Conservation (phyloP, 2,113 vertebrate genomes). For the Oreotrochilus melanogaster region DNA sequence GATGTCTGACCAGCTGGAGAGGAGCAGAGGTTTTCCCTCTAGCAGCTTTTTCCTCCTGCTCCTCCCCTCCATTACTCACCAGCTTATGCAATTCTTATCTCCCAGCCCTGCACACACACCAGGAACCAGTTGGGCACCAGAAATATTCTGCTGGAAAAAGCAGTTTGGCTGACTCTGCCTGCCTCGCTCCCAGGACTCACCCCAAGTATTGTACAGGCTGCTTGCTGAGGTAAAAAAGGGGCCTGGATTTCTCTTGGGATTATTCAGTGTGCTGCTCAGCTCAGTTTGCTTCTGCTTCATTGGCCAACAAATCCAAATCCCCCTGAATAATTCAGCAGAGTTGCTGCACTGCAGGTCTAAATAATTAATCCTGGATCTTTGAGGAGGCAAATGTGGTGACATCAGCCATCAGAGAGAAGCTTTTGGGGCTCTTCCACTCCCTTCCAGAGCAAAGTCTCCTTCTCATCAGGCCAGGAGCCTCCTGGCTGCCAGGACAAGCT, state of each 20-base stretch:
- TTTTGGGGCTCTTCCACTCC: neutral
- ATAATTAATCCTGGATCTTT: constrained; percentile 54
- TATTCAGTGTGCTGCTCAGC: neutral
- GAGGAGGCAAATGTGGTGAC: neutral
- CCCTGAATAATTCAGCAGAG: constrained; percentile 64
- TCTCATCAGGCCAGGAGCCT: neutral
- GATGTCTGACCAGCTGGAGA: neutral
- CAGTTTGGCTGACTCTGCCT: neutral
- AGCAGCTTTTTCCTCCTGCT: neutral
- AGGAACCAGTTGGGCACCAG: constrained; percentile 21
- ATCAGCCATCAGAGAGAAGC: neutral
- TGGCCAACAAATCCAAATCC: constrained; percentile 9
- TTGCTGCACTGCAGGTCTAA: neutral
- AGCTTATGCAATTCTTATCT: constrained; percentile 6
- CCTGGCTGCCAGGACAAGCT: neutral
- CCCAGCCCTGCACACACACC: neutral
- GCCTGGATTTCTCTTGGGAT: neutral
- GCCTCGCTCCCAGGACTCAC: neutral
- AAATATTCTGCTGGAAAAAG: neutral
- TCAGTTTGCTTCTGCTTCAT: constrained; percentile 19
- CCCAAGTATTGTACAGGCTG: fast-evolving
- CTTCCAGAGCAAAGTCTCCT: neutral
- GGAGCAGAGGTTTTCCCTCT: neutral
- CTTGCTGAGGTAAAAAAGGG: neutral
- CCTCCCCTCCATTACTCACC: neutral